These are phyloP conservation scores for Mesembrinibis cayennensis DNA, from an alignment of 2,113 vertebrate genomes.

Conservation along the genomic window DNA sequence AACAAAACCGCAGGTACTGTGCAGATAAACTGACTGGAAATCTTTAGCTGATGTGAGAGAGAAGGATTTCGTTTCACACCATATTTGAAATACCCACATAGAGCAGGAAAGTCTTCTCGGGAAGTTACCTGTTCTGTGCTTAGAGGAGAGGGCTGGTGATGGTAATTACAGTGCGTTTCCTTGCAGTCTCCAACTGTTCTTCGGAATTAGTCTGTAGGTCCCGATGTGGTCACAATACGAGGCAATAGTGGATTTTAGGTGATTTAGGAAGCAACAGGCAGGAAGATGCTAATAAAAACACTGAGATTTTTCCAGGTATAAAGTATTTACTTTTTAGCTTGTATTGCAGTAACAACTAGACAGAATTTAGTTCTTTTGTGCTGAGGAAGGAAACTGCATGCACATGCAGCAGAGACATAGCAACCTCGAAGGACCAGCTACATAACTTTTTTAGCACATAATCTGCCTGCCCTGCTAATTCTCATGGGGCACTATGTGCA, in stretches of 20 bases:
- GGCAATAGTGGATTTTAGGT: background rate
- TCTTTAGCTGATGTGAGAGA: background rate
- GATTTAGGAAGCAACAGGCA: background rate
- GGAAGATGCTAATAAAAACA: background rate
- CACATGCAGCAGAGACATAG: background rate
- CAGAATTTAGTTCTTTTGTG: background rate
- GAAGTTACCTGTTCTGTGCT: background rate
- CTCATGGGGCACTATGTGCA: accelerated
- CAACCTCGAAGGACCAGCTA: background rate
- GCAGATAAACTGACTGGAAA: background rate
- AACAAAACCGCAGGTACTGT: background rate
- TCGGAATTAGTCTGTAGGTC: background rate
- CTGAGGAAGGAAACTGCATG: background rate
- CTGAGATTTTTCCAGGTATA: background rate
- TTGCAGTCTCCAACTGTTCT: background rate
- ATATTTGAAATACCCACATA: accelerated
- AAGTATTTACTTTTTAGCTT: background rate
- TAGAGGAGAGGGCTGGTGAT: background rate
- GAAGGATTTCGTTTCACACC: background rate
- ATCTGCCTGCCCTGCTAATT: background rate
- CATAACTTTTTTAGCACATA: no score
- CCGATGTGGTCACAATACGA: no score
- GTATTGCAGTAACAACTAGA: background rate
- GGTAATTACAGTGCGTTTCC: no score
- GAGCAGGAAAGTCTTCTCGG: background rate